Evolutionary conservation across 1,140 invertebrate species (phyloP).

Genomic region (Drosophila burlai): DNA sequence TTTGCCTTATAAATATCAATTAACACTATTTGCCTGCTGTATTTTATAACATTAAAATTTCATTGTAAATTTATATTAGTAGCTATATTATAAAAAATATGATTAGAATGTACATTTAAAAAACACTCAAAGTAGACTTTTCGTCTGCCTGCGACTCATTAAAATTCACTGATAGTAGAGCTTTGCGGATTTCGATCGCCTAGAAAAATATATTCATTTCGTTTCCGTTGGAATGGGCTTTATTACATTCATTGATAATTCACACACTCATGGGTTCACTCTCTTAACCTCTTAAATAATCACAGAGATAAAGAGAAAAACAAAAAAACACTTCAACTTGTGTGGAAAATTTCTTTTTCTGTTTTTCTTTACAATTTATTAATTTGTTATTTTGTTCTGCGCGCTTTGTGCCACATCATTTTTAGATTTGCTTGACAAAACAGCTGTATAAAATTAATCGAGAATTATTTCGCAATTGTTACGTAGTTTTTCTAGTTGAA

Average conservation of each 20-base stretch:
- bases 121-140: neutral
- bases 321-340: slow-evolving; percentile 26
- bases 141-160: neutral
- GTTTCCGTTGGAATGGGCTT: slow-evolving; percentile 20
- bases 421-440: slow-evolving; percentile 19
- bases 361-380: slow-evolving; percentile 14
- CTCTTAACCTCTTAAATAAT: slow-evolving; percentile 23
- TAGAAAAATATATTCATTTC: slow-evolving; percentile 17
- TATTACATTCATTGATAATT: slow-evolving; percentile 42
- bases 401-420: neutral
- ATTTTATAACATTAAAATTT: neutral
- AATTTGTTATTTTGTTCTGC: slow-evolving; percentile 21
- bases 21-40: too few species aligned
- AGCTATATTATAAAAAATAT: neutral
- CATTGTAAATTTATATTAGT: neutral
- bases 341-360: slow-evolving; percentile 26
- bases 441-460: slow-evolving; percentile 51
- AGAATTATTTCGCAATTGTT: slow-evolving; percentile 55
- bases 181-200: slow-evolving; percentile 12
- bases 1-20: neutral
- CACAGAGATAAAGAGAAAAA: slow-evolving; percentile 8
- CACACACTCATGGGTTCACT: slow-evolving; percentile 16
- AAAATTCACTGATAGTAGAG: neutral
- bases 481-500: slow-evolving; percentile 33
- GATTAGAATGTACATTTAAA: neutral